Evolutionary conservation across 2,888 invertebrate genomes (phyloP).

Genomic region (Nycteola revayana): DNA sequence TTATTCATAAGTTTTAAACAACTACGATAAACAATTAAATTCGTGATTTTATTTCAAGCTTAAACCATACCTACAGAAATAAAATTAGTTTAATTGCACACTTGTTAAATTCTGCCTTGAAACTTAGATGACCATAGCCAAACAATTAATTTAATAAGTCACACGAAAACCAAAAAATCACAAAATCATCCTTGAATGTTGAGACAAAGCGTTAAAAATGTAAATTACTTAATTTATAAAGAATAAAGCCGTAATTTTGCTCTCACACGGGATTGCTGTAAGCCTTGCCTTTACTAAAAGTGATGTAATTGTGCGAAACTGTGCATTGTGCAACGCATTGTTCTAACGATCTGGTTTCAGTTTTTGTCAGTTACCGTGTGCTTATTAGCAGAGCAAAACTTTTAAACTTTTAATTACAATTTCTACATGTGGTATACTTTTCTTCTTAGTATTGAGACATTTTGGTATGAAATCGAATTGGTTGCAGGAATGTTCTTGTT

Average conservation of each 20-base stretch:
- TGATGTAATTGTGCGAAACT: slow-evolving; percentile 38
- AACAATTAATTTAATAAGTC: slow-evolving; percentile 26
- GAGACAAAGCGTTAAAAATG: slow-evolving; percentile 18
- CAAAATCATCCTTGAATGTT: slow-evolving; percentile 27
- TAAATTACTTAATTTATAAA: too few species aligned
- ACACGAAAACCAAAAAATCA: slow-evolving; percentile 15
- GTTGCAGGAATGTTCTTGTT: not conserved
- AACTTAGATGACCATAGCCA: slow-evolving; percentile 20
- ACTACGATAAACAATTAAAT: too few species aligned
- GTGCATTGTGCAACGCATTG: slow-evolving; percentile 35
- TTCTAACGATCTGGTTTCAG: slow-evolving; percentile 34
- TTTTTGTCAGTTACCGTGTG: slow-evolving; percentile 26
- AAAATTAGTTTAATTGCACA: too few species aligned
- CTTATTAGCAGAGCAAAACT: slow-evolving; percentile 20
- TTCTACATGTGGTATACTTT: too few species aligned
- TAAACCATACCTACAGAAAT: too few species aligned
- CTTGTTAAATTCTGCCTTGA: not conserved
- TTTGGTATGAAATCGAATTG: not conserved
- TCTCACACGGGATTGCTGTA: too few species aligned
- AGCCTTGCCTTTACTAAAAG: not conserved
- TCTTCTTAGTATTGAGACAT: not conserved
- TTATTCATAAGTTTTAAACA: too few species aligned
- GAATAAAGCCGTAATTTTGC: too few species aligned
- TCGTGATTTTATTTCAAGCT: too few species aligned
- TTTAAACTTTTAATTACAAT: slow-evolving; percentile 3